Conservation (phyloP, 1,140 invertebrate species). For the Palaemon carinicauda region DNA sequence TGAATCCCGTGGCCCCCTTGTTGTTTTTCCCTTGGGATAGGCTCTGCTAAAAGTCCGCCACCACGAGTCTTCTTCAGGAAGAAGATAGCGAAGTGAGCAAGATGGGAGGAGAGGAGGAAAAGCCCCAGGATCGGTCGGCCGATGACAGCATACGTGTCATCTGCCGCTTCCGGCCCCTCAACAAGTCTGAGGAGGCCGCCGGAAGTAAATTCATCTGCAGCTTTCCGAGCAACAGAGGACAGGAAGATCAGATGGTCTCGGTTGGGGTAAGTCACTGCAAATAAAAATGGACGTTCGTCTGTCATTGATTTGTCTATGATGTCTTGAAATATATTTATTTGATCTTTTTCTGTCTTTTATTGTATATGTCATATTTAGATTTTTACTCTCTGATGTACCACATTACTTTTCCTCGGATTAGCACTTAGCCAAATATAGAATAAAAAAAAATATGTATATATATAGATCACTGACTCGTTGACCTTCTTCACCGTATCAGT, state of each 20-base stretch:
- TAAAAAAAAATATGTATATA: too few species aligned
- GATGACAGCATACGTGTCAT: conserved; percentile 60
- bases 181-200: conserved; percentile 97
- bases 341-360: too few species aligned
- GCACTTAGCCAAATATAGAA: too few species aligned
- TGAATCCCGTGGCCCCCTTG: background rate
- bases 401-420: background rate
- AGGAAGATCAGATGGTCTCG: conserved; percentile 93
- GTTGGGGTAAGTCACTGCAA: conserved; percentile 83
- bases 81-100: background rate
- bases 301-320: background rate
- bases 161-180: conserved; percentile 92
- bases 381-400: background rate
- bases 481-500: too few species aligned
- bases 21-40: background rate
- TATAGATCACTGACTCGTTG: too few species aligned
- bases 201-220: conserved; percentile 98
- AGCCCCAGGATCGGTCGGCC: conserved; percentile 7
- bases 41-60: background rate
- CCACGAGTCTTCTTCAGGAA: background rate
- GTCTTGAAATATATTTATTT: too few species aligned
- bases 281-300: background rate
- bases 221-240: conserved; percentile 82
- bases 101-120: conserved; percentile 52
- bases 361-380: too few species aligned